A percentile compares a stretch with the other conserved stretches of the same genome.
These are phyloP conservation scores for Lasioglossum baleicum DNA, from an alignment of 1,140 invertebrate genomes.

Conservation along the genomic window DNA sequence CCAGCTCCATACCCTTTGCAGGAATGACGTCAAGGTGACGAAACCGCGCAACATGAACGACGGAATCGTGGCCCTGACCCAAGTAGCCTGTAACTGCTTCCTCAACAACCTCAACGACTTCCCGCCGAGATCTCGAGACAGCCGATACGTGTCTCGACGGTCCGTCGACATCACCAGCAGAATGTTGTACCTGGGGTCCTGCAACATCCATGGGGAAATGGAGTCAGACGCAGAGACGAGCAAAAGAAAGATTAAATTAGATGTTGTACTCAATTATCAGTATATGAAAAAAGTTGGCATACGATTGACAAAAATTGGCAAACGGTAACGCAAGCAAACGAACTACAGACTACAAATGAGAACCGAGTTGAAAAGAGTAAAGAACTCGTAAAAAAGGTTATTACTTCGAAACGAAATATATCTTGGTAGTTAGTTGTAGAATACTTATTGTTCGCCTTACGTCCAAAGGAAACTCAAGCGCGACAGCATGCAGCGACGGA, in stretches of 20 bases:
- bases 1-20: conserved; percentile 85
- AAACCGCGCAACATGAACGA: conserved; percentile 89
- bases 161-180: conserved; percentile 79
- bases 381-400: too few species aligned
- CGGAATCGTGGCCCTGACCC: conserved; percentile 87
- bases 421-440: neutral
- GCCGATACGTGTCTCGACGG: conserved; percentile 72
- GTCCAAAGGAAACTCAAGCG: conserved; percentile 88
- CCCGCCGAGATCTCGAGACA: conserved; percentile 72
- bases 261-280: too few species aligned
- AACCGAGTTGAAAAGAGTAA: too few species aligned
- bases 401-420: neutral
- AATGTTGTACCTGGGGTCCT: conserved; percentile 81
- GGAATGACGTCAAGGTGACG: conserved; percentile 86
- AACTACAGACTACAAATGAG: too few species aligned
- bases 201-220: conserved; percentile 26
- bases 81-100: conserved; percentile 83
- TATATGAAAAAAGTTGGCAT: too few species aligned
- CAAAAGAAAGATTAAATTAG: too few species aligned
- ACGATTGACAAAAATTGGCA: too few species aligned
- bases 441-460: conserved; percentile 70
- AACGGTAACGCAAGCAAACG: too few species aligned
- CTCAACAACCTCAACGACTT: conserved; percentile 84
- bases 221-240: too few species aligned
- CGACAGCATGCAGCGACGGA: conserved; percentile 85